Percentiles rank a stretch among this genome's conserved stretches.
phyloP scores from a whole-genome alignment of 1,140 invertebrate genomes.

The Lepidurus couesii region DNA sequence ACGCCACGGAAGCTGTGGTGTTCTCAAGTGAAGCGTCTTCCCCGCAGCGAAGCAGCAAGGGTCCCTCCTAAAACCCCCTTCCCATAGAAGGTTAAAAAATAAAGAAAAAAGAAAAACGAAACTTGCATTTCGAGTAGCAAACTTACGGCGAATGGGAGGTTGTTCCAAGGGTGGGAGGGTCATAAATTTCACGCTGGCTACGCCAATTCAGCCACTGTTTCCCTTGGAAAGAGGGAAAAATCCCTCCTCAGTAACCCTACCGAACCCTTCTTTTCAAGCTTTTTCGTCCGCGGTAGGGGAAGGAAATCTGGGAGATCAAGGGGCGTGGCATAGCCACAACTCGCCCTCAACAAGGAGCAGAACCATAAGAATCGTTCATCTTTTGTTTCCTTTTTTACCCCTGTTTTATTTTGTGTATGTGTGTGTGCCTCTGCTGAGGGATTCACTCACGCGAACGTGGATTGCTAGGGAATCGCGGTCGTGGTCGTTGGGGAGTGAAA shows the following conservation, averaged over 20 bases:
- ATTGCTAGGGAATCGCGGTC: conserved; percentile 13
- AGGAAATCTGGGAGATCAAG: neutral
- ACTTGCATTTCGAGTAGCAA: neutral
- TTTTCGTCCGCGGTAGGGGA: neutral
- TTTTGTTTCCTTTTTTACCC: neutral
- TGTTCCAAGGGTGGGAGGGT: neutral
- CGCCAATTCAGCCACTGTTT: conserved; percentile 8
- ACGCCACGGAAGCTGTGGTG: conserved; percentile 12
- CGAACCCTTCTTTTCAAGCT: too few species aligned
- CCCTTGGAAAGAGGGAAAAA: neutral
- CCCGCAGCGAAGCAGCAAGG: neutral
- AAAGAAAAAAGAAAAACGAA: too few species aligned
- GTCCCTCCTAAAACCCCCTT: neutral
- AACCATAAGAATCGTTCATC: conserved; percentile 10
- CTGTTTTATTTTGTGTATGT: too few species aligned
- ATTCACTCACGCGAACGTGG: conserved; percentile 12
- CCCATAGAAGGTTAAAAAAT: neutral
- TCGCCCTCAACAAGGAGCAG: conserved; percentile 15
- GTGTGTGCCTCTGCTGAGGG: neutral
- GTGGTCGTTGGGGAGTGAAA: conserved; percentile 13
- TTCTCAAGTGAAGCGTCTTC: conserved; percentile 19
- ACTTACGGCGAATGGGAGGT: neutral
- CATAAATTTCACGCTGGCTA: conserved; percentile 21
- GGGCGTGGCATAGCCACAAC: conserved; percentile 15
- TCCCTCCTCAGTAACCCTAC: neutral